Conservation (phyloP, 2,113 vertebrate genomes). For the Hippocampus guttulatus region DNA sequence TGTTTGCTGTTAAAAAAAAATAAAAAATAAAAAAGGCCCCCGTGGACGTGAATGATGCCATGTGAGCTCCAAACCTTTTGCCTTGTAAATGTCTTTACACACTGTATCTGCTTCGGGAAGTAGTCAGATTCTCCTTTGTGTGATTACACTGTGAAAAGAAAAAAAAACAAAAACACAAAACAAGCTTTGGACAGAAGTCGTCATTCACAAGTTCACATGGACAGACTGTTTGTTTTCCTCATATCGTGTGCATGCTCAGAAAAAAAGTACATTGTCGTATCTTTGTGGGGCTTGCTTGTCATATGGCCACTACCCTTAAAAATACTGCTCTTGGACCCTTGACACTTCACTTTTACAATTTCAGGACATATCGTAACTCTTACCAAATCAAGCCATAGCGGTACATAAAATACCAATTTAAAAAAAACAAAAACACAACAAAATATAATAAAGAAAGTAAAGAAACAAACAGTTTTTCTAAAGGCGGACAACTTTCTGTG, state of each 20-base stretch:
- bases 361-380: neutral
- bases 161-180: constrained; percentile 18
- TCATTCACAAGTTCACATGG: constrained; percentile 20
- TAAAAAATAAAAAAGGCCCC: constrained; percentile 6
- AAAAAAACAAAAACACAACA: no score
- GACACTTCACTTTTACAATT: neutral
- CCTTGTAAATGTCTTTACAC: constrained; percentile 56
- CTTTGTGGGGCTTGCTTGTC: neutral
- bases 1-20: neutral
- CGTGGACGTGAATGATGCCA: constrained; percentile 16
- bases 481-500: no score
- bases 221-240: constrained; percentile 10
- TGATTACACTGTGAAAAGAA: constrained; percentile 67
- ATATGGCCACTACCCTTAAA: neutral
- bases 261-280: neutral
- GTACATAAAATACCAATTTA: no score
- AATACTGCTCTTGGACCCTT: neutral
- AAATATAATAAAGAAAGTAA: no score
- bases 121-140: constrained; percentile 41
- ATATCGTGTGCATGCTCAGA: neutral
- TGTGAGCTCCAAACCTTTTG: constrained; percentile 41
- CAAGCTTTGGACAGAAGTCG: neutral
- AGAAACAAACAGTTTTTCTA: no score
- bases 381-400: no score
- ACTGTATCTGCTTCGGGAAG: constrained; percentile 54